Evolutionary conservation across 2,888 invertebrate species (phyloP), one percentile per base, ranked within the genome.

Genomic region (Drosophila percnosoma): DNA sequence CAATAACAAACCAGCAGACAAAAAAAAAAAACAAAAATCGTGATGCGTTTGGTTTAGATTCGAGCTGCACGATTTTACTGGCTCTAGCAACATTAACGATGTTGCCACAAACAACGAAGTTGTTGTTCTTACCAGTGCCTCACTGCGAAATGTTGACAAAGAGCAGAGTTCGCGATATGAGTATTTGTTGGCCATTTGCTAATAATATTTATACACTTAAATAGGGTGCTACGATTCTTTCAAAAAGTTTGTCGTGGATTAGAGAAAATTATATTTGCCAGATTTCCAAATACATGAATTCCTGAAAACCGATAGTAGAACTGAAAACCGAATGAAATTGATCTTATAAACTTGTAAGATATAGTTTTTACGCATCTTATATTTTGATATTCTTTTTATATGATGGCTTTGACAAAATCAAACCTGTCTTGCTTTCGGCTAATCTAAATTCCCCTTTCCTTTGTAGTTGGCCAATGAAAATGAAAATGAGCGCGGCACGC

Each of bases 1-100:
- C 38, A 60, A 80, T 62, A 75, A 64, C 70, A 65, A 70, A 79
- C 53, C 49, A 65, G 67, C 42, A 69, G 49, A 57, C 11, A 45
- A 45, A 27, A 33, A 45, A 62, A 64, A 27, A 7, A 42, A 59
- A 61, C 49, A 71, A 68, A 78, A 90, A 76, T 92, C 91, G 91
- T 91, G 91, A 90, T 85, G 84, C 79, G 90, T 86, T 87, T 91
- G 92, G 91, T 84, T 90, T 82, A 92, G 87, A 91, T 92, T 91
- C 77, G 78, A 83, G 68, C 71, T 77, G 90, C 92, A 91, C 91
- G 91, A 91, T 78, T 90, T 80, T 67, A 79, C 64, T 59, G 80
- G 80, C 83, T 71, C 68, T 68, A 80, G 77, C 80, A 64, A 75
- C 80, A 87, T 83, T 80, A 68, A 71, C 82, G 65, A 78, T 76